Evolutionary conservation across 2,797 vertebrate genomes (phyloP), one percentile per base, ranked within the genome.

Genomic region (Acanthiza pusilla): DNA sequence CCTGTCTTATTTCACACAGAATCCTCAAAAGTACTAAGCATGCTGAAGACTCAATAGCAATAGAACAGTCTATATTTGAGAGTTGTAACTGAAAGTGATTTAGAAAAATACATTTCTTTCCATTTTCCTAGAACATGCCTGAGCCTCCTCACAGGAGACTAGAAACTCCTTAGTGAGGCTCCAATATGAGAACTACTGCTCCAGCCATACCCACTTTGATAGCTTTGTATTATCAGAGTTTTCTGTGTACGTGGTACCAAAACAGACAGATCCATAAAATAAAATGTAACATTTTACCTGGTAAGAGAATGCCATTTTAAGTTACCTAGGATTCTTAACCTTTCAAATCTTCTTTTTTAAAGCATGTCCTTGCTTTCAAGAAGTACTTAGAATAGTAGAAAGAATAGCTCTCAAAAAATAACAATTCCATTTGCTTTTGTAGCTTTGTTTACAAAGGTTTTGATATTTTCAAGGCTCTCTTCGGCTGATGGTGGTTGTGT

Each of bases 401-500:
- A 68, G 29, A 62, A 54, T 15, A 66, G 4, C 21, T 16, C 50
- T 79, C 9, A 74, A 60, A 91, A 63, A 53, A 40, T 15, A 42
- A 6, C 7, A 53, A n/a, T 65, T 88, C 50, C 32, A 1, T 71
- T 88, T 91, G 38, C 32, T 55, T 77, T 91, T 83, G 4, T 65
- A 27, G 40, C 27, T 84, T 86, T 84, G 12, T 66, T 95, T 84
- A 79, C 23, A 61, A 60, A 43, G 29, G 11, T 77, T 83, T 91
- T 92, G 62, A 70, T 87, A 82, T 85, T 79, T 92, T 94, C 55
- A 84, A 91, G 85, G 13, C n/a, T 94, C 62, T 79, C 34, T 85
- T 94, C 83, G 90, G 72, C 74, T 81, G 61, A 86, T 86, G 82
- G 66, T 58, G 61, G 38, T 74, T 90, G 70, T 38, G 76, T 88